These are phyloP conservation scores for Sceliomorpha sp. DNA, from an alignment of 2,888 invertebrate genomes.

Conservation along the genomic window DNA sequence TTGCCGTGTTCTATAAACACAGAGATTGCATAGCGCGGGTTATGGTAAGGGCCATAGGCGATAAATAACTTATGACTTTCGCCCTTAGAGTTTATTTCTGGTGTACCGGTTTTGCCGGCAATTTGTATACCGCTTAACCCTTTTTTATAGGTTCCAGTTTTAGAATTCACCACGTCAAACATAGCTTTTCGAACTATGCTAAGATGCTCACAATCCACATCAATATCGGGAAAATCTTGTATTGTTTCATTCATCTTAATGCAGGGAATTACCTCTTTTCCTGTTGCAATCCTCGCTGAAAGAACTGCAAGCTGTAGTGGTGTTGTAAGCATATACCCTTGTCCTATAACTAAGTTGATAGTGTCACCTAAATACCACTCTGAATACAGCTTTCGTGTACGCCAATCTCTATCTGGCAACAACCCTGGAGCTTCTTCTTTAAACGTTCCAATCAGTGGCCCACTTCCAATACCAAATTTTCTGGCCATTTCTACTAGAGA, in stretches of 20 bases:
- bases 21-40: conserved; percentile 35
- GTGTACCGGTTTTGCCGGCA: conserved; percentile 35
- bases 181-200: conserved; percentile 32
- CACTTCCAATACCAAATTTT: conserved; percentile 28
- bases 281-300: conserved; percentile 35
- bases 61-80: conserved; percentile 34
- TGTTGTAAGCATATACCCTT: conserved; percentile 31
- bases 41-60: conserved; percentile 32
- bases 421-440: conserved; percentile 26
- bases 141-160: conserved; percentile 34
- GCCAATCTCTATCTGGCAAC: conserved; percentile 26
- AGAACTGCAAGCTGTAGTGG: conserved; percentile 34
- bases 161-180: conserved; percentile 34
- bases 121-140: conserved; percentile 33
- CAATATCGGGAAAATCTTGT: conserved; percentile 31
- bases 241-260: conserved; percentile 20
- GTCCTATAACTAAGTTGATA: conserved; percentile 31
- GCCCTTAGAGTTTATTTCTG: conserved; percentile 35
- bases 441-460: conserved; percentile 26
- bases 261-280: conserved; percentile 34
- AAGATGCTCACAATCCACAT: conserved; percentile 29
- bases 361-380: conserved; percentile 30
- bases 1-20: conserved; percentile 32
- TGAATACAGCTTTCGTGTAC: conserved; percentile 19
- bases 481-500: conserved; percentile 25